These are phyloP conservation scores for Colostygia pectinataria DNA, from an alignment of 2,888 invertebrate genomes.

Conservation along the genomic window DNA sequence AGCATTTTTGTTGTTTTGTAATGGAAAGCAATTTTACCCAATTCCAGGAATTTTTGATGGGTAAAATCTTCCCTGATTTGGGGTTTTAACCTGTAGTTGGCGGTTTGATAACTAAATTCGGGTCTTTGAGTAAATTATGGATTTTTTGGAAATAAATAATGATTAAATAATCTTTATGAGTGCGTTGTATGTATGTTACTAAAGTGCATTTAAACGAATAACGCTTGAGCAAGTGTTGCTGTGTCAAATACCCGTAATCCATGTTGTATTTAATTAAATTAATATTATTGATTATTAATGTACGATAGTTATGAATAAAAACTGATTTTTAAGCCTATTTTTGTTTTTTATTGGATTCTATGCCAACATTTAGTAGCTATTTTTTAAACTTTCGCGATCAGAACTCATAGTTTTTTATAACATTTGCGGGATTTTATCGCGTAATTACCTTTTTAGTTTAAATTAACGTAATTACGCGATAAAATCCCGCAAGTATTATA, in stretches of 20 bases:
- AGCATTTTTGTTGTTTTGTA: too few relatives aligned
- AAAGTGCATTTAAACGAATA: slow-evolving; percentile 67
- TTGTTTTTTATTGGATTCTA: slow-evolving; percentile 26
- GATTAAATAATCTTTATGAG: slow-evolving; percentile 24
- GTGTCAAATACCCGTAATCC: slow-evolving; percentile 67
- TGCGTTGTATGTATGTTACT: slow-evolving; percentile 34
- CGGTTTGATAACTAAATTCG: too few relatives aligned
- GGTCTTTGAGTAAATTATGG: too few relatives aligned
- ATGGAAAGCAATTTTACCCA: too few relatives aligned
- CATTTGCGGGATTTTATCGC: too few relatives aligned
- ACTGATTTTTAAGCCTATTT: slow-evolving; percentile 77
- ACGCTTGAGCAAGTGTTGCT: slow-evolving; percentile 60
- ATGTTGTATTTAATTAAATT: slow-evolving; percentile 73
- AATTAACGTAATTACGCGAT: too few relatives aligned
- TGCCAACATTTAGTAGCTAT: too few relatives aligned
- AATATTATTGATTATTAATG: slow-evolving; percentile 74
- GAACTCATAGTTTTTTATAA: too few relatives aligned
- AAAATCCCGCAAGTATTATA: too few relatives aligned
- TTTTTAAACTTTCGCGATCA: too few relatives aligned
- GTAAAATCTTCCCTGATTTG: not conserved
- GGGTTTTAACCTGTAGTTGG: not conserved
- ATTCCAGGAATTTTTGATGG: not conserved
- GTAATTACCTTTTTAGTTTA: too few relatives aligned
- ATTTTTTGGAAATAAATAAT: not conserved
- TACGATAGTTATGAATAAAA: slow-evolving; percentile 80